Percentiles rank a stretch among this genome's conserved stretches.
Evolutionary conservation across 2,113 vertebrate species (phyloP).

Genomic region (Galeopterus variegatus): DNA sequence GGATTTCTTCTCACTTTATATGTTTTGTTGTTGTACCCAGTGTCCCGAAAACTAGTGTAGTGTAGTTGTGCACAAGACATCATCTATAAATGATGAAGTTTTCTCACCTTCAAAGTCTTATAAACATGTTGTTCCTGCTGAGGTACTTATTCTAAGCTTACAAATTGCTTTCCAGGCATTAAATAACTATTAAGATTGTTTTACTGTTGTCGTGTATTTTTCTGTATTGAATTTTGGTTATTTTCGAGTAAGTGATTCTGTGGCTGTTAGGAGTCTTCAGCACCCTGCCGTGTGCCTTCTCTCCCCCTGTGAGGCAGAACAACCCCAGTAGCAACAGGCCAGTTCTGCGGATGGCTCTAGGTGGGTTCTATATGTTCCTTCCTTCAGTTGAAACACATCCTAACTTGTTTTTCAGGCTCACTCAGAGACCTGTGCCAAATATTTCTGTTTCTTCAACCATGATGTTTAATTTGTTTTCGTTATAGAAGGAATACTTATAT

Average conservation of each 20-base stretch:
- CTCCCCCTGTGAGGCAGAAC: background rate
- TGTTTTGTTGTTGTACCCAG: slow-evolving; percentile 28
- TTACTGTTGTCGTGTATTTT: slow-evolving; percentile 30
- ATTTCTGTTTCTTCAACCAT: slow-evolving; percentile 30
- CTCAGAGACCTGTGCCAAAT: slow-evolving; percentile 50
- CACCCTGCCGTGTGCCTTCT: background rate
- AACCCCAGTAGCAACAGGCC: background rate
- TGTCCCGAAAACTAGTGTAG: slow-evolving; percentile 35
- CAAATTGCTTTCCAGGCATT: slow-evolving; percentile 44
- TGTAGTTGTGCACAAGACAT: background rate
- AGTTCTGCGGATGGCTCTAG: background rate
- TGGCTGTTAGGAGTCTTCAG: slow-evolving; percentile 25
- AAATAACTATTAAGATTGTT: slow-evolving; percentile 50
- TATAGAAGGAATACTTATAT: background rate
- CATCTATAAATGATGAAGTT: background rate
- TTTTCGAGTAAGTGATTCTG: slow-evolving; percentile 38
- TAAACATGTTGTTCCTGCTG: slow-evolving; percentile 4
- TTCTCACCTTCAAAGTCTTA: slow-evolving; percentile 50
- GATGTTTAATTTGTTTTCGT: slow-evolving; percentile 57
- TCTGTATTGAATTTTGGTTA: slow-evolving; percentile 45
- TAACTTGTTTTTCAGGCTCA: slow-evolving; percentile 58
- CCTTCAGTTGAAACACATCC: background rate
- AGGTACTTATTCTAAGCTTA: slow-evolving; percentile 44
- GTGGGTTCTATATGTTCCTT: slow-evolving; percentile 4
- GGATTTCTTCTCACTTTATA: slow-evolving; percentile 40